Evolutionary conservation across 1,140 invertebrate species (phyloP).

Genomic region (Samia ricini): DNA sequence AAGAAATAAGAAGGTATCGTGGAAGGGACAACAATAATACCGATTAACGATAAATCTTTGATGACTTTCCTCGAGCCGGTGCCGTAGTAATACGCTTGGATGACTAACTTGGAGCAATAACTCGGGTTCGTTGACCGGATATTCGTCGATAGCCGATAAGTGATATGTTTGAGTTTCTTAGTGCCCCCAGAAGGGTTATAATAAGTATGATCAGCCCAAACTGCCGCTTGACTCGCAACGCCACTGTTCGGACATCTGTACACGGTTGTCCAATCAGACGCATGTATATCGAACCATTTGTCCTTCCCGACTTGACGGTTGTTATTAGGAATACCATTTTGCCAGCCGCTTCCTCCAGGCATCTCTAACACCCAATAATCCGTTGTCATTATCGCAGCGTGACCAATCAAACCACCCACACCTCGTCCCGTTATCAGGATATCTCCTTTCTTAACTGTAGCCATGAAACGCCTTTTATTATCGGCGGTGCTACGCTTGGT

Average conservation of each 20-base stretch:
- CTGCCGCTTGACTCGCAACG: constrained; percentile 35
- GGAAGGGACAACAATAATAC: constrained; percentile 36
- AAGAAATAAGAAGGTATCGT: constrained; percentile 46
- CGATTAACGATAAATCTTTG: constrained; percentile 29
- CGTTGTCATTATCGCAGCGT: constrained; percentile 53
- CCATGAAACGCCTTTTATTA: constrained; percentile 51
- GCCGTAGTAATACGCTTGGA: constrained; percentile 54
- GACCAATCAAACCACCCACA: constrained; percentile 41
- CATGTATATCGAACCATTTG: constrained; percentile 49
- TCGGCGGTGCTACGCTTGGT: constrained; percentile 45
- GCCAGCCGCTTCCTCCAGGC: constrained; percentile 41
- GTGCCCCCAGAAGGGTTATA: constrained; percentile 43
- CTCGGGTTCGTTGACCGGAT: constrained; percentile 44
- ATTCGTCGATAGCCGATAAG: constrained; percentile 36
- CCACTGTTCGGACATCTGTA: constrained; percentile 37
- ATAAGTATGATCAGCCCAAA: constrained; percentile 48
- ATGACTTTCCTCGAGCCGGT: constrained; percentile 43
- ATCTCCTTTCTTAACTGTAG: constrained; percentile 51
- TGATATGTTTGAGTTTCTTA: constrained; percentile 47
- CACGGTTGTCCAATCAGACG: constrained; percentile 50
- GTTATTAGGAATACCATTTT: constrained; percentile 39
- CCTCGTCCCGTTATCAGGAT: constrained; percentile 50
- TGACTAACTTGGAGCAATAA: constrained; percentile 54
- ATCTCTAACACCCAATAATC: constrained; percentile 53
- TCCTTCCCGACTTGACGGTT: constrained; percentile 46